Base-by-base conservation (phyloP, 1,140 invertebrate species). In the Papilio dardanus region DNA sequence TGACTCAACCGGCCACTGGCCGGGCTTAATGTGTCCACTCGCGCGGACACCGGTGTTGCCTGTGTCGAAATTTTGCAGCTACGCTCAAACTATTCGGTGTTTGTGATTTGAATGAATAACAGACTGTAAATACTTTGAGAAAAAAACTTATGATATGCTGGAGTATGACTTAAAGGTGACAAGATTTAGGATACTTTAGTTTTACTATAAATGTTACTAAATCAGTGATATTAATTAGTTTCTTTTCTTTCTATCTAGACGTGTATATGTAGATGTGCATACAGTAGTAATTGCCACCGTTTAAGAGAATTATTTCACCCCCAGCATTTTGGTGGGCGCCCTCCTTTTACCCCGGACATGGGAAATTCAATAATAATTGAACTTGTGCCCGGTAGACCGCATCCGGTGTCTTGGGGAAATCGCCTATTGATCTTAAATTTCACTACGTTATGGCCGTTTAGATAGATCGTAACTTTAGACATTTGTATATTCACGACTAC, bases 281-380 rank as follows among this genome's bases (percentile, higher is more conserved):
- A 35, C 7, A 35, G 21, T 6, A 30, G 28, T 73, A 73, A 73
- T 73, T 73, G 30, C 30, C 7, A 62, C 54, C 71, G 30, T 79
- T 81, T 75, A 84, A 81, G 80, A 73, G 78, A 79, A 81, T 83
- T 76, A 75, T 71, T 75, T 73, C 79, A 77, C 71, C 80, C 78
- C 81, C 75, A 79, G 21, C 28, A 71, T 86, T 83, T 86, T 82
- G 80, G 79, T 74, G 74, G 77, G 58, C 74, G 74, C 74, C 54
- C 75, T 76, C 75, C 81, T 77, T 62, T 76, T 79, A 74, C 77
- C 79, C 84, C 78, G 80, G 79, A 75, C 84, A 82, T 85, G 81
- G 88, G 84, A 90, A 92, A 92, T 90, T 88, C 84, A 89, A 92
- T 90, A 88, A 88, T 89, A 88, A 90, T 90, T 90, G 86, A 88